Evolutionary conservation across 2,888 invertebrate genomes (phyloP).

Genomic region (Lypha dubia): DNA sequence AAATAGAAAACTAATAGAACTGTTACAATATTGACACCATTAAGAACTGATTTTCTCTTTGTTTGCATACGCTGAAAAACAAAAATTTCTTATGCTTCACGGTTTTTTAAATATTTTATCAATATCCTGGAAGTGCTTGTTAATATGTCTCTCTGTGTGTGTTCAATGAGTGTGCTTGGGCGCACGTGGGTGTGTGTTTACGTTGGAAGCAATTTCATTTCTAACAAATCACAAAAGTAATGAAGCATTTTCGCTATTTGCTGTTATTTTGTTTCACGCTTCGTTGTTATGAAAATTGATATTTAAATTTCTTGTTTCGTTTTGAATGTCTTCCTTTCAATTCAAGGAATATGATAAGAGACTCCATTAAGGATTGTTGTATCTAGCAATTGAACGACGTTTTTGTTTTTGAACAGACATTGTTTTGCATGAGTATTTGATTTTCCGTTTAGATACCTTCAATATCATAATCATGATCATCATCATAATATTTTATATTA

Average conservation of each 20-base stretch:
- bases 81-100: constrained; percentile 59
- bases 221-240: constrained; percentile 80
- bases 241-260: constrained; percentile 79
- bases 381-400: constrained; percentile 9
- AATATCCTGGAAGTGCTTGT: constrained; percentile 55
- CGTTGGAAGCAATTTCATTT: constrained; percentile 57
- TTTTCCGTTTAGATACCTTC: constrained; percentile 55
- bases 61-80: constrained; percentile 28
- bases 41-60: constrained; percentile 61
- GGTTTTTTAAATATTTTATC: constrained; percentile 53
- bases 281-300: constrained; percentile 78
- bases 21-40: constrained; percentile 61
- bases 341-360: background rate
- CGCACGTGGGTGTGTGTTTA: background rate
- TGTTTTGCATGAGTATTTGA: constrained; percentile 36
- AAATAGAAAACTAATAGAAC: constrained; percentile 21
- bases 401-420: constrained; percentile 25
- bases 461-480: too few species aligned
- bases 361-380: constrained; percentile 2
- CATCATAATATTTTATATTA: constrained; percentile 77
- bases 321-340: background rate
- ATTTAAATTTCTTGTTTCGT: constrained; percentile 73
- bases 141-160: background rate
- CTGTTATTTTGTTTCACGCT: constrained; percentile 77
- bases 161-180: background rate